phyloP scores from a whole-genome alignment of 2,888 invertebrate species.

The Philonicus albiceps region DNA sequence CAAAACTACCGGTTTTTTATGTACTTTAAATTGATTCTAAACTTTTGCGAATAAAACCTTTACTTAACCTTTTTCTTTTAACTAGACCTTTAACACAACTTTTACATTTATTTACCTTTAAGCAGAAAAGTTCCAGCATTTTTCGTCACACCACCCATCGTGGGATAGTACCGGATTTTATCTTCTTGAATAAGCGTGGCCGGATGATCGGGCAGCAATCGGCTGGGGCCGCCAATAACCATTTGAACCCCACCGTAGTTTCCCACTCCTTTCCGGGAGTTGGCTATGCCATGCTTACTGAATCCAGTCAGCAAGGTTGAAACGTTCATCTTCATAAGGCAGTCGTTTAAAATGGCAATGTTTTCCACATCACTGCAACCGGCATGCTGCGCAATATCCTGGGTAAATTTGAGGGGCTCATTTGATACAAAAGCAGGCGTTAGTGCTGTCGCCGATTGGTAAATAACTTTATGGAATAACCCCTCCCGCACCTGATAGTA shows the following conservation, averaged over 20 bases:
- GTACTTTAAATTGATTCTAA: too few relatives aligned
- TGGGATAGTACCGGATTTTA: conserved; percentile 59
- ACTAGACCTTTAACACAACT: background rate
- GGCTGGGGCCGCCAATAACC: conserved; percentile 60
- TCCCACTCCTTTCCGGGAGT: conserved; percentile 52
- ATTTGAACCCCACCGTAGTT: conserved; percentile 58
- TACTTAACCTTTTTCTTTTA: background rate
- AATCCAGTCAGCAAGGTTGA: conserved; percentile 61
- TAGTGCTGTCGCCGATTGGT: conserved; percentile 66
- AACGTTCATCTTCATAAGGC: conserved; percentile 59
- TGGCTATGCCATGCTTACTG: conserved; percentile 55
- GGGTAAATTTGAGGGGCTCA: conserved; percentile 58
- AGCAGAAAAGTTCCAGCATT: conserved; percentile 64
- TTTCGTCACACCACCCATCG: conserved; percentile 64
- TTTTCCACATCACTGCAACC: conserved; percentile 59
- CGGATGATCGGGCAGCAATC: conserved; percentile 59
- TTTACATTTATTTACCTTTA: conserved; percentile 55
- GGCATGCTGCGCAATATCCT: conserved; percentile 58
- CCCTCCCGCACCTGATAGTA: conserved; percentile 55
- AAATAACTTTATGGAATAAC: conserved; percentile 66
- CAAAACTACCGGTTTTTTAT: too few relatives aligned
- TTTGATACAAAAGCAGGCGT: conserved; percentile 65
- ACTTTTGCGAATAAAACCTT: background rate
- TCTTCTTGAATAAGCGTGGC: conserved; percentile 56
- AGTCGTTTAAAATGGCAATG: conserved; percentile 57